phyloP scores from a whole-genome alignment of 2,113 vertebrate species.

The Peromyscus leucopus region DNA sequence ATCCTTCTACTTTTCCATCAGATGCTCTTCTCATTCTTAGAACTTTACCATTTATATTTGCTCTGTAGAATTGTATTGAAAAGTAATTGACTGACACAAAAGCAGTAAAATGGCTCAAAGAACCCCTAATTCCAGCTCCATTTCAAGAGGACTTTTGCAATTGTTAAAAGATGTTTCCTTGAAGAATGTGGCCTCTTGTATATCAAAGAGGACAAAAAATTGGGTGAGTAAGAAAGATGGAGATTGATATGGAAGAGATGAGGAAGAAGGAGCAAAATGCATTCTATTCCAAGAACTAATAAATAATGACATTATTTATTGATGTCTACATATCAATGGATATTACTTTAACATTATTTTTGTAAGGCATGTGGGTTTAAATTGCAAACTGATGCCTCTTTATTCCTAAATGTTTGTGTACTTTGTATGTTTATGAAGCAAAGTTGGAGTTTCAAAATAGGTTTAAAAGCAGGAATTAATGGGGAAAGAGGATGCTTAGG shows the following conservation, averaged over 20 bases:
- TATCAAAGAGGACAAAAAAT: not conserved
- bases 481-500: not conserved
- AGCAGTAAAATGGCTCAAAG: not conserved
- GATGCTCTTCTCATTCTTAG: not conserved
- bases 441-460: not conserved
- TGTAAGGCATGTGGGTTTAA: not conserved
- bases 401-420: not conserved
- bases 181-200: not conserved
- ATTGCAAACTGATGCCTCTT: not conserved
- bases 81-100: not conserved
- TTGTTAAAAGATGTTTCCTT: not conserved
- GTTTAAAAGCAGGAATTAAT: not conserved
- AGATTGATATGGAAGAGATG: not conserved
- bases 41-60: not conserved
- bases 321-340: not conserved
- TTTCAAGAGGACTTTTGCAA: not conserved
- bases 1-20: not conserved
- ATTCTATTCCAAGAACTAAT: not conserved
- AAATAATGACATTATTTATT: not conserved
- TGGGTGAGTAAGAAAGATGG: not conserved
- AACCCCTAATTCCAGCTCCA: not conserved
- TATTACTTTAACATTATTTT: not conserved
- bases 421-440: not conserved
- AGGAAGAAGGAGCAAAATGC: not conserved
- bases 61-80: not conserved